Conservation (phyloP, 2,888 invertebrate genomes). For the Coelopa pilipes region DNA sequence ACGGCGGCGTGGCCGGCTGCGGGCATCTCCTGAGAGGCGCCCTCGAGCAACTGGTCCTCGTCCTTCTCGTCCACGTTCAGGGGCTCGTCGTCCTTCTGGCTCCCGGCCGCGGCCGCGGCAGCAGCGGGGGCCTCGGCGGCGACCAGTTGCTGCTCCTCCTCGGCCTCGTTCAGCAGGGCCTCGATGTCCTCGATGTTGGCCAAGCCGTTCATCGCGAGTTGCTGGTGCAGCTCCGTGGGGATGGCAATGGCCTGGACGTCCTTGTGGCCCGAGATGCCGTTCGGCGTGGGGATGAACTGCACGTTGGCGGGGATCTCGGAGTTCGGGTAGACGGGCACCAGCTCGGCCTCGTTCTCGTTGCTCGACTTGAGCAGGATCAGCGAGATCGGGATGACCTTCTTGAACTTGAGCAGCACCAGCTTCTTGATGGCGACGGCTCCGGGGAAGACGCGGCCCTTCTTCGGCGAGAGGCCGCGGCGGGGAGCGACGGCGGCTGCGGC, state of each 20-base stretch:
- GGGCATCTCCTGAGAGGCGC: constrained; percentile 22
- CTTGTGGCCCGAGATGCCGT: constrained; percentile 59
- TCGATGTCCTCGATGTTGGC: constrained; percentile 57
- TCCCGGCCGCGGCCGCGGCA: constrained; percentile 25
- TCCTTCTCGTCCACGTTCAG: constrained; percentile 55
- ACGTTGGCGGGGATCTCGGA: constrained; percentile 58
- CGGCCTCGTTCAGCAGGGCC: constrained; percentile 53
- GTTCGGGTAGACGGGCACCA: constrained; percentile 62
- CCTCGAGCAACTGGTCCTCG: constrained; percentile 55
- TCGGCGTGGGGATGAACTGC: constrained; percentile 60
- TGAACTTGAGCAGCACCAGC: constrained; percentile 60
- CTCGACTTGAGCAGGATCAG: constrained; percentile 57
- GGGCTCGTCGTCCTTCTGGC: constrained; percentile 51
- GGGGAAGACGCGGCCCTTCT: constrained; percentile 50
- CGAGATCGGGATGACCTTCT: constrained; percentile 60
- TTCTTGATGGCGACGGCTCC: constrained; percentile 60
- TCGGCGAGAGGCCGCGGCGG: neutral
- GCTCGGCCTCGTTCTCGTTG: constrained; percentile 59
- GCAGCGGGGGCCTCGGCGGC: neutral
- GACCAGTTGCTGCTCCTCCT: constrained; percentile 34
- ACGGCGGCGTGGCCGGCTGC: neutral
- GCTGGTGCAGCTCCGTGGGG: constrained; percentile 58
- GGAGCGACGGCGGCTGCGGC: neutral
- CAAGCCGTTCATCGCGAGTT: constrained; percentile 55
- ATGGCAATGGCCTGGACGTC: constrained; percentile 62